Percentiles rank a stretch among this genome's conserved stretches.
Conservation (phyloP, 1,140 invertebrate genomes). For the Psilanteris sp. region DNA sequence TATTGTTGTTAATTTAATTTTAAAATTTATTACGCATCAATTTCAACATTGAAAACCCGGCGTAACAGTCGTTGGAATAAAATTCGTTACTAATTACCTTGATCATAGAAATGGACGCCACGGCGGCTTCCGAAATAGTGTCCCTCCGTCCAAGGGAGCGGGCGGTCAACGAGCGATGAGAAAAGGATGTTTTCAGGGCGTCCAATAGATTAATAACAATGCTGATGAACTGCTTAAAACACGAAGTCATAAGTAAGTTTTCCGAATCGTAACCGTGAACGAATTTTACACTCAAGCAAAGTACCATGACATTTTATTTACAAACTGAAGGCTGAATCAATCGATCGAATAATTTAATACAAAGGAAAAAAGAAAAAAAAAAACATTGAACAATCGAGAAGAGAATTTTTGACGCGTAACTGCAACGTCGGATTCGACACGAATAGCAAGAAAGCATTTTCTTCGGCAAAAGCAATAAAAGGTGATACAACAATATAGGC, state of each 20-base stretch:
- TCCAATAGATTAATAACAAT: conserved; percentile 94
- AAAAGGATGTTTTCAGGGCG: conserved; percentile 93
- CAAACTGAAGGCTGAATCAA: too few species aligned
- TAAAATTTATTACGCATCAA: too few species aligned
- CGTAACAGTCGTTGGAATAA: too few species aligned
- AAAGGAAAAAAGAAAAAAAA: too few species aligned
- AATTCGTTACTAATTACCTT: too few species aligned
- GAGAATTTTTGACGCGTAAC: conserved; percentile 3
- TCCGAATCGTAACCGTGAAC: background rate
- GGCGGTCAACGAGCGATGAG: conserved; percentile 90
- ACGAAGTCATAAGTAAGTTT: conserved; percentile 50
- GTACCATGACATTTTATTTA: too few species aligned
- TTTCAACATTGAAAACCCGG: too few species aligned
- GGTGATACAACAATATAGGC: conserved; percentile 46
- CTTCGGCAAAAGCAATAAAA: conserved; percentile 48
- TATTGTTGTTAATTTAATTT: too few species aligned
- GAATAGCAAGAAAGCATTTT: conserved; percentile 43
- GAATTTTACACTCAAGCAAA: background rate
- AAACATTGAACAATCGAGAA: background rate
- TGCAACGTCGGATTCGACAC: conserved; percentile 21
- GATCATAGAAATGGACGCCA: conserved; percentile 91
- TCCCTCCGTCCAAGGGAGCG: conserved; percentile 91
- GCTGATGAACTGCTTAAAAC: conserved; percentile 88
- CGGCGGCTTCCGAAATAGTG: conserved; percentile 90
- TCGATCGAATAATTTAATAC: too few species aligned